Evolutionary conservation across 2,888 invertebrate genomes (phyloP).

Genomic region (Bembecia ichneumoniformis): DNA sequence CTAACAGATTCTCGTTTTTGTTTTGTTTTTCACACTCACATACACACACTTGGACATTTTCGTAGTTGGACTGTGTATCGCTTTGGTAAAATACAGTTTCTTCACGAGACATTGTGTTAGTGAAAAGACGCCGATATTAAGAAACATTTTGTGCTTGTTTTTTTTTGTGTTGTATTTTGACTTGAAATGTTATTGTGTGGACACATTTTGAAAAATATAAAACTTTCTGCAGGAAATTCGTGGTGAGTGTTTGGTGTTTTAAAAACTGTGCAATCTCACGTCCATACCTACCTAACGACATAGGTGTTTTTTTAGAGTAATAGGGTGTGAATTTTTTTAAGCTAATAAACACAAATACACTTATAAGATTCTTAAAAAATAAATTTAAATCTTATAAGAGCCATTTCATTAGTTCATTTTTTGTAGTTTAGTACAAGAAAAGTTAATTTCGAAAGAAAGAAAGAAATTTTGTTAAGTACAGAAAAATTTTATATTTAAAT

Average conservation of each 20-base stretch:
- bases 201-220: conserved; percentile 23
- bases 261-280: too few relatives aligned
- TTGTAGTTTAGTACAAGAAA: too few relatives aligned
- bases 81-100: conserved; percentile 22
- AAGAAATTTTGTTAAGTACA: too few relatives aligned
- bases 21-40: conserved; percentile 49
- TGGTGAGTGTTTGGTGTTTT: conserved; percentile 31
- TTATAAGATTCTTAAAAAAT: too few relatives aligned
- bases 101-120: conserved; percentile 11
- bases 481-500: too few relatives aligned
- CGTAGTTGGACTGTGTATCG: conserved; percentile 44
- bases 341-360: too few relatives aligned
- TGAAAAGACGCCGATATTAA: conserved; percentile 13
- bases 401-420: too few relatives aligned
- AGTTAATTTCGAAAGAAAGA: too few relatives aligned
- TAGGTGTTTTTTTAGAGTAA: too few relatives aligned
- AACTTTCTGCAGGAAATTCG: conserved; percentile 23
- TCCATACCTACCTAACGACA: too few relatives aligned
- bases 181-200: conserved; percentile 33
- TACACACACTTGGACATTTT: conserved; percentile 38
- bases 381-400: too few relatives aligned
- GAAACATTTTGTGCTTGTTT: conserved; percentile 27
- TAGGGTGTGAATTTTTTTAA: too few relatives aligned
- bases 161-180: conserved; percentile 31
- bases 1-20: conserved; percentile 29